Evolutionary conservation across 2,888 invertebrate species (phyloP).

Genomic region (Idaea aversata): DNA sequence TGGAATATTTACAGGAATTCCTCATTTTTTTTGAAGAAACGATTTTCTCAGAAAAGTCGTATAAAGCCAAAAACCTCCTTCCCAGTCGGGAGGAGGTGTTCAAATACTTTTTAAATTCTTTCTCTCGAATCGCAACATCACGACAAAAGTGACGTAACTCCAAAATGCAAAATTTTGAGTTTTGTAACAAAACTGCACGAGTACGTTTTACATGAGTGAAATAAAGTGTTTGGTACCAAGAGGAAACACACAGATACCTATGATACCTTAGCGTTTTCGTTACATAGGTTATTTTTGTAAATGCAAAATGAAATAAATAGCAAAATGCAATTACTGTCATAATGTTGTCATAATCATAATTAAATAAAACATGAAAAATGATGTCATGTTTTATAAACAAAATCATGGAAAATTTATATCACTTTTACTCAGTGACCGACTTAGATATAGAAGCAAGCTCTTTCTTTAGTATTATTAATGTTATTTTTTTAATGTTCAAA

Average conservation of each 20-base stretch:
- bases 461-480: not conserved
- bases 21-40: too few species aligned
- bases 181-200: not conserved
- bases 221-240: too few species aligned
- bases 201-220: not conserved
- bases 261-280: too few species aligned
- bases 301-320: too few species aligned
- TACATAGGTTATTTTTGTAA: too few species aligned
- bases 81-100: not conserved
- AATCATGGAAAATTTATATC: not conserved
- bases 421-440: not conserved
- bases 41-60: too few species aligned
- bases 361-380: not conserved
- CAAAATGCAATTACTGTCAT: not conserved
- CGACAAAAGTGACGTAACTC: not conserved
- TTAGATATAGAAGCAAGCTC: not conserved
- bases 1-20: too few species aligned
- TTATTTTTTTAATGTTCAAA: not conserved
- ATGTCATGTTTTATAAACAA: not conserved
- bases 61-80: not conserved
- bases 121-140: not conserved
- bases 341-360: not conserved
- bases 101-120: not conserved
- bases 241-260: too few species aligned
- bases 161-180: not conserved